Percentiles rank a stretch among this genome's conserved stretches.
These are phyloP conservation scores for Poicephalus meyeri DNA, from an alignment of 2,113 vertebrate genomes.

Conservation along the genomic window DNA sequence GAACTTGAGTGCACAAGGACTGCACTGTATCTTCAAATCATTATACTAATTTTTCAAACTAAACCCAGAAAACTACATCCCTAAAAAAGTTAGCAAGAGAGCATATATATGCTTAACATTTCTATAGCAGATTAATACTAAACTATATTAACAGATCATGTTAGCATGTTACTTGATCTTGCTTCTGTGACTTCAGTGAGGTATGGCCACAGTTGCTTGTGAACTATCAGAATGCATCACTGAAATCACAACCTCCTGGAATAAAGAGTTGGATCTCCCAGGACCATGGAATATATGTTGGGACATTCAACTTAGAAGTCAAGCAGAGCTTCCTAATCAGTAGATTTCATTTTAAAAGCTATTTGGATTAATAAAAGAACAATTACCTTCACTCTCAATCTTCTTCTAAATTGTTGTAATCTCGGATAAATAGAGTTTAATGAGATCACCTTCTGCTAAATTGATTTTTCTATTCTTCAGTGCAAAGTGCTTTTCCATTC, in stretches of 20 bases:
- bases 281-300: neutral
- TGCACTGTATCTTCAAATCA: neutral
- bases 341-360: slow-evolving; percentile 14
- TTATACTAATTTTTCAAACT: neutral
- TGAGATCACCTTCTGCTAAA: slow-evolving; percentile 55
- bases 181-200: neutral
- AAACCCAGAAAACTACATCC: neutral
- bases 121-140: neutral
- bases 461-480: slow-evolving; percentile 28
- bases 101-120: neutral
- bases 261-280: neutral
- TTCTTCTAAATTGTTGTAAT: slow-evolving; percentile 44
- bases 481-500: slow-evolving; percentile 26
- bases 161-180: neutral
- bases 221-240: neutral
- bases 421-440: slow-evolving; percentile 55
- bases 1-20: neutral
- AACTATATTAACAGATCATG: neutral
- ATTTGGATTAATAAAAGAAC: slow-evolving; percentile 50
- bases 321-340: neutral
- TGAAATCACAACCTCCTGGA: neutral
- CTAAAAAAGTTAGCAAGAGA: neutral
- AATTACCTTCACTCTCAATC: slow-evolving; percentile 47
- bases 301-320: neutral
- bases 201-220: neutral